Conservation (phyloP, 2,888 invertebrate genomes). For the Eugnorisma glareosa region DNA sequence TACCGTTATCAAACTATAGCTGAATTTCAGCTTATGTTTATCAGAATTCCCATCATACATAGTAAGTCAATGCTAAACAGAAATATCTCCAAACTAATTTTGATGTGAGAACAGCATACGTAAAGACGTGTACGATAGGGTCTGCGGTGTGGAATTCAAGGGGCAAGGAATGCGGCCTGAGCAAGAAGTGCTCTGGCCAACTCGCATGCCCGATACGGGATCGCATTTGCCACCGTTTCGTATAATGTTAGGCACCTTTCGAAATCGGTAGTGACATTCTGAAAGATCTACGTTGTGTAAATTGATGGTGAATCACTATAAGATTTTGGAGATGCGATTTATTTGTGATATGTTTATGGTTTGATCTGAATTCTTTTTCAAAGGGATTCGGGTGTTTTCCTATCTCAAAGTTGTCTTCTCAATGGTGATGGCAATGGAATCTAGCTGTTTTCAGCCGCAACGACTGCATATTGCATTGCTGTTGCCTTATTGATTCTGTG, state of each 20-base stretch:
- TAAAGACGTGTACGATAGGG: conserved; percentile 59
- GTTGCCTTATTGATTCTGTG: too few species aligned
- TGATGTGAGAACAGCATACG: conserved; percentile 58
- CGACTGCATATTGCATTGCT: not conserved
- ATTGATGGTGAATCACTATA: conserved; percentile 26
- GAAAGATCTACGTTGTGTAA: conserved; percentile 29
- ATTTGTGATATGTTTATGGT: conserved; percentile 3
- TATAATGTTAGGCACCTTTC: conserved; percentile 60
- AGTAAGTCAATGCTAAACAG: not conserved
- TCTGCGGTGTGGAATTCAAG: conserved; percentile 79
- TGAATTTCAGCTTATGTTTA: conserved; percentile 1
- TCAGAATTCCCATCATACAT: not conserved
- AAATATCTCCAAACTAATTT: conserved; percentile 17
- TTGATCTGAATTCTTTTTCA: not conserved
- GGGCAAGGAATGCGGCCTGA: conserved; percentile 83
- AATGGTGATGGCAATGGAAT: not conserved
- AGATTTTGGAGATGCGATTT: conserved; percentile 2
- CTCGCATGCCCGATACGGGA: conserved; percentile 68
- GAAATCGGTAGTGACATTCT: conserved; percentile 53
- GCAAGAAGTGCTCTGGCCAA: conserved; percentile 80
- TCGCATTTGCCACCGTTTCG: conserved; percentile 69
- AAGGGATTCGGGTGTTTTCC: not conserved
- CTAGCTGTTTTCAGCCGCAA: not conserved
- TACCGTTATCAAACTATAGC: not conserved
- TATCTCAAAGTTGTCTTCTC: not conserved